A percentile compares a stretch with the other conserved stretches of the same genome.
Evolutionary conservation across 1,140 invertebrate species (phyloP).

Genomic region (Penaeus indicus): DNA sequence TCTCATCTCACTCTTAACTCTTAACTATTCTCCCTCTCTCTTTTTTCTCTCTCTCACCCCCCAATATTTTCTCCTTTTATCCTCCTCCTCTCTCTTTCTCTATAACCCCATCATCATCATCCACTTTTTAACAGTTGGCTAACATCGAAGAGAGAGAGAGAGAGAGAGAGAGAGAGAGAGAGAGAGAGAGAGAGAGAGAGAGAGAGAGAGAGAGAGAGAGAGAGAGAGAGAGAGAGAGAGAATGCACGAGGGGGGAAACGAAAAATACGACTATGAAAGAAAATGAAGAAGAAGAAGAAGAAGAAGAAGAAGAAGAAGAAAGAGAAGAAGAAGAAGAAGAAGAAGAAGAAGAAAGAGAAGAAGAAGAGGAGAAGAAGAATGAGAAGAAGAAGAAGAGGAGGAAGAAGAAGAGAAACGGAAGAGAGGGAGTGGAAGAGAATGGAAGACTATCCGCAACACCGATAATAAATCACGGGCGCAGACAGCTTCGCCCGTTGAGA

Average conservation of each 20-base stretch:
- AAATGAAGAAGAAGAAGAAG: too few relatives aligned
- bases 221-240: not conserved
- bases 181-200: slow-evolving; percentile 31
- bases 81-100: not conserved
- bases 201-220: too few relatives aligned
- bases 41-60: not conserved
- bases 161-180: not conserved
- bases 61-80: not conserved
- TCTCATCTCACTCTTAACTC: not conserved
- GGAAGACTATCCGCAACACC: too few relatives aligned
- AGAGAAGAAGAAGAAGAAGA: too few relatives aligned
- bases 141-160: not conserved
- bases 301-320: too few relatives aligned
- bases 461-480: too few relatives aligned
- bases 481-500: too few relatives aligned
- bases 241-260: not conserved
- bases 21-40: not conserved
- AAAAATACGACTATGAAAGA: too few relatives aligned
- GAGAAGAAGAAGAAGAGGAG: too few relatives aligned
- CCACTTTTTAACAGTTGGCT: not conserved
- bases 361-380: too few relatives aligned
- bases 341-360: too few relatives aligned
- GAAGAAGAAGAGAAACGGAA: not conserved
- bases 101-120: not conserved
- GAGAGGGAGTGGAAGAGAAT: too few relatives aligned